Evolutionary conservation across 2,113 vertebrate genomes (phyloP).

Genomic region (zebrafish (Danio rerio)): GRCz12tu NC_133184.1:52199001-52199500

Average conservation of each 20-base stretch:
- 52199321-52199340: conserved; percentile 77
- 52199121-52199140: too few relatives aligned
- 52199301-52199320: conserved; percentile 62
- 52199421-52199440: conserved; percentile 20
- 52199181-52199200: neutral
- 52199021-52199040: too few relatives aligned
- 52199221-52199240: conserved; percentile 24
- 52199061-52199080: too few relatives aligned
- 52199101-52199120: too few relatives aligned
- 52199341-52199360: conserved; percentile 62
- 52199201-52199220: neutral
- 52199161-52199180: too few relatives aligned
- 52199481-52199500: conserved; percentile 5
- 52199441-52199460: neutral
- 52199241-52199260: conserved; percentile 72
- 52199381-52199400: conserved; percentile 73
- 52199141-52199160: too few relatives aligned
- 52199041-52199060: too few relatives aligned
- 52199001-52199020: too few relatives aligned
- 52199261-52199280: conserved; percentile 64
- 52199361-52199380: conserved; percentile 73
- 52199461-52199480: conserved; percentile 9
- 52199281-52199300: conserved; percentile 61
- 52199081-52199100: too few relatives aligned
- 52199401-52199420: conserved; percentile 69